Percentiles rank a stretch among this genome's conserved stretches.
phyloP scores from a whole-genome alignment of 35 echinoderm and acorn worm genomes.

The Lytechinus pictus region DNA sequence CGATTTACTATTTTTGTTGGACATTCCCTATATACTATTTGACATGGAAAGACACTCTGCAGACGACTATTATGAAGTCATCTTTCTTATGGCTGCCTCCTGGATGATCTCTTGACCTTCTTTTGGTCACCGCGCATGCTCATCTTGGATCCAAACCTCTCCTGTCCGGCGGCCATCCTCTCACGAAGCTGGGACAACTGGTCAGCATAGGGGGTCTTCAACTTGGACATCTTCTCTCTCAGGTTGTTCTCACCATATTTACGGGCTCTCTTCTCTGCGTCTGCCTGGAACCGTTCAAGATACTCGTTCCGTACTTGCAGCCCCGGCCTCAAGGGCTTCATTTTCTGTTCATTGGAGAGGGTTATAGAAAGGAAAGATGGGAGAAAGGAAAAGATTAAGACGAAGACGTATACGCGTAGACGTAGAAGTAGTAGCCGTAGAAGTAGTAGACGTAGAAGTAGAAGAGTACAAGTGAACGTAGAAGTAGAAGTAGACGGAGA shows the following conservation, averaged over 20 bases:
- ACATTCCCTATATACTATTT: background rate
- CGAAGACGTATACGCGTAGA: too few species aligned
- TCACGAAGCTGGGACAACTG: background rate
- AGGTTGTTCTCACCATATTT: background rate
- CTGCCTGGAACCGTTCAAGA: background rate
- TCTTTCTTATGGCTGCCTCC: background rate
- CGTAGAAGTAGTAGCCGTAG: too few species aligned
- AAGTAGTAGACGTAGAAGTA: too few species aligned
- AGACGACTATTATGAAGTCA: too few species aligned
- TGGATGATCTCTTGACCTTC: background rate
- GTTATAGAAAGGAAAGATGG: background rate
- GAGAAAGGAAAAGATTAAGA: too few species aligned
- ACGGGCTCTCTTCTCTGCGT: background rate
- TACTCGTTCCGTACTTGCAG: background rate
- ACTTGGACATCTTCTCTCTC: background rate
- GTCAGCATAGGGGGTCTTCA: background rate
- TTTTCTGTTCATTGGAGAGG: background rate
- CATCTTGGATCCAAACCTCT: background rate
- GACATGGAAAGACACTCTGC: background rate
- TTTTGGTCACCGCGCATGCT: background rate
- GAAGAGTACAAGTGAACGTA: too few species aligned
- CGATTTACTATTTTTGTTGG: background rate
- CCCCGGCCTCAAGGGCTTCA: background rate
- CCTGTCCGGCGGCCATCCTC: background rate
- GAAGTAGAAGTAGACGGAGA: too few species aligned